Evolutionary conservation across 2,797 vertebrate genomes (phyloP).

Genomic region (Ctenopoma multispine): DNA sequence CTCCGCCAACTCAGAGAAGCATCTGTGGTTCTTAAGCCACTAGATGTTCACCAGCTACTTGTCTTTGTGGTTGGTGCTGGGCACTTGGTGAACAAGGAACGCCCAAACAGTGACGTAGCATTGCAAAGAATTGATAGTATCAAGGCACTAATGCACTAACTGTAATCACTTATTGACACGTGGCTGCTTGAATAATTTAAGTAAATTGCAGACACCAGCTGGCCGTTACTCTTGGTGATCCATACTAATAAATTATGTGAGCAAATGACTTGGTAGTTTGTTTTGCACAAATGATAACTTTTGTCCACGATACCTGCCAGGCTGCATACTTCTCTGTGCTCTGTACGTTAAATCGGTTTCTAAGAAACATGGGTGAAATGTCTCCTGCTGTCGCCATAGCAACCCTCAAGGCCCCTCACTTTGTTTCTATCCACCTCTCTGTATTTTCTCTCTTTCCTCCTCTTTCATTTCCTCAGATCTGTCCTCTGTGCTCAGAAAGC

Average conservation of each 20-base stretch:
- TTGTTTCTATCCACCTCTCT: slow-evolving; percentile 20
- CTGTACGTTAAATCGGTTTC: slow-evolving; percentile 19
- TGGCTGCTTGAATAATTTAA: too few relatives aligned
- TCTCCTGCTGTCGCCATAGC: slow-evolving; percentile 65
- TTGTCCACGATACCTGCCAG: slow-evolving; percentile 5
- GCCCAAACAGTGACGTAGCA: background rate
- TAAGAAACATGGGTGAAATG: slow-evolving; percentile 27
- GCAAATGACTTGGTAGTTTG: background rate
- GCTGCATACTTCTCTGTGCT: slow-evolving; percentile 13
- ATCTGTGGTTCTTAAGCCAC: background rate
- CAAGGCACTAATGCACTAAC: background rate
- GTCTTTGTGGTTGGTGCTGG: background rate
- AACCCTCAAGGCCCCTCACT: slow-evolving; percentile 57
- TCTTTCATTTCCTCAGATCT: slow-evolving; percentile 38
- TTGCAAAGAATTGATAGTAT: background rate
- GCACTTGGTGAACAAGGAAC: background rate
- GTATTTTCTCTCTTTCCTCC: slow-evolving; percentile 11
- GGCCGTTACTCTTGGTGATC: background rate
- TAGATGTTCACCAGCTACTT: background rate
- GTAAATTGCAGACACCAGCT: too few relatives aligned
- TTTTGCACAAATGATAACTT: background rate
- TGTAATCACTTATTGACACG: background rate
- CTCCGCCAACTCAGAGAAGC: background rate
- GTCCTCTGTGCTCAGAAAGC: slow-evolving; percentile 18
- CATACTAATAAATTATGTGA: background rate